Evolutionary conservation across 2,888 invertebrate species (phyloP).

Genomic region (Cephus pygmeus): DNA sequence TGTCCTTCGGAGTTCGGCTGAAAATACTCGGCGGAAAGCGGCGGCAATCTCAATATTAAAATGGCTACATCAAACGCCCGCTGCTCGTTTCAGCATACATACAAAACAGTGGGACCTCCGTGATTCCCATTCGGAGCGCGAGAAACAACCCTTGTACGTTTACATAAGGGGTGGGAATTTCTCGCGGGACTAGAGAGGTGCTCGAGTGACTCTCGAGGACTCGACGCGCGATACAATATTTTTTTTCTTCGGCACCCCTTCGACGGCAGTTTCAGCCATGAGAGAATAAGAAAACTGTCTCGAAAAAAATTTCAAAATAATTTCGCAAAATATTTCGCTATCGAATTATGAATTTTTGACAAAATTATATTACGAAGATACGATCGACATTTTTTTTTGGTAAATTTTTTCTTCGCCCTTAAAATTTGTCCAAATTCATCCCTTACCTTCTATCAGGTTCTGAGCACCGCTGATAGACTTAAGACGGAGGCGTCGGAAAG

Average conservation of each 20-base stretch:
- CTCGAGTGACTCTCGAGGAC: not conserved
- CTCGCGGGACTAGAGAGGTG: not conserved
- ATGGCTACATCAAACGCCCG: constrained; percentile 26
- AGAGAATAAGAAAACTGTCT: too few relatives aligned
- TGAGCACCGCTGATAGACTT: constrained; percentile 31
- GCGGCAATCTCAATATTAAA: constrained; percentile 26
- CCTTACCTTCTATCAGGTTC: not conserved
- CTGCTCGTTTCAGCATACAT: constrained; percentile 23
- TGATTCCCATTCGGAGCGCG: constrained; percentile 19
- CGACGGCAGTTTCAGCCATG: too few relatives aligned
- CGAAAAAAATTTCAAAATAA: too few relatives aligned
- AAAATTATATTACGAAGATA: too few relatives aligned
- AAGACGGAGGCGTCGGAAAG: constrained; percentile 28
- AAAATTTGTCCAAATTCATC: not conserved
- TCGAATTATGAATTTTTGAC: too few relatives aligned
- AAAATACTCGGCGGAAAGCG: constrained; percentile 9
- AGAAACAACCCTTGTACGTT: not conserved
- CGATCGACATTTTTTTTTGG: too few relatives aligned
- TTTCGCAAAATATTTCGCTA: too few relatives aligned
- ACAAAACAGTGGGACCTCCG: constrained; percentile 22
- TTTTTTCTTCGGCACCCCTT: too few relatives aligned
- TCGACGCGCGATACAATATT: too few relatives aligned
- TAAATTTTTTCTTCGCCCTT: too few relatives aligned
- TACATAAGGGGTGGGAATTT: too few relatives aligned
- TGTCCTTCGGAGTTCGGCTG: too few relatives aligned